Conservation (phyloP, 1,140 invertebrate genomes). For the Hyphantria cunea region DNA sequence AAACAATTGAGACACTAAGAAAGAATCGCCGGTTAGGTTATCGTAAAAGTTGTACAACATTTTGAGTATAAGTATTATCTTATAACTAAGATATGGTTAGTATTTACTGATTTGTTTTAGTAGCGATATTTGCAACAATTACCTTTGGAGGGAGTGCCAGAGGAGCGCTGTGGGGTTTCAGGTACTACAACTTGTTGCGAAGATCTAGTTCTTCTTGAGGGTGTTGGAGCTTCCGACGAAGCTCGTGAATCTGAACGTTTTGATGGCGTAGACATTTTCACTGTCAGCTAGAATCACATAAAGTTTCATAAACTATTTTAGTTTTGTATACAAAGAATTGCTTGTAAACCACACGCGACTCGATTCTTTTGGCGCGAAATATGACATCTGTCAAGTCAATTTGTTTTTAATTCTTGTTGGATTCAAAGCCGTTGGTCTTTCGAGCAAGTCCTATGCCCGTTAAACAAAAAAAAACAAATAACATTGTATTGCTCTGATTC, state of each 20-base stretch:
- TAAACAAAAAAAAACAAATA: no score
- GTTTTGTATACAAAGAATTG: background rate
- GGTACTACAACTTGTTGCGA: conserved; percentile 74
- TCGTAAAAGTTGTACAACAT: no score
- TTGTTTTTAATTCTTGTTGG: no score
- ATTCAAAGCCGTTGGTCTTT: no score
- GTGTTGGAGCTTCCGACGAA: conserved; percentile 67
- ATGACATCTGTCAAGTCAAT: background rate
- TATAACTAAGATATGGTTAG: no score
- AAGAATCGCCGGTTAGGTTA: no score
- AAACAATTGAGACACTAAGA: no score
- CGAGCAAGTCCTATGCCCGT: no score
- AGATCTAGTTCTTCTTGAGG: conserved; percentile 62
- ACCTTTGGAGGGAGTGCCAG: conserved; percentile 70
- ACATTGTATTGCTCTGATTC: no score
- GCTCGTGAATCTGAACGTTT: conserved; percentile 68
- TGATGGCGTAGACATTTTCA: conserved; percentile 70
- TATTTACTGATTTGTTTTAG: no score
- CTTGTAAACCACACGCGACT: background rate
- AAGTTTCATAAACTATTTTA: background rate
- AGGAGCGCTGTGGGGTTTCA: conserved; percentile 68
- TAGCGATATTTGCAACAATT: background rate
- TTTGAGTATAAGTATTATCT: no score
- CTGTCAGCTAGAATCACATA: background rate
- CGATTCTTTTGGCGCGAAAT: conserved; percentile 47